phyloP scores from a whole-genome alignment of 1,140 invertebrate genomes.

The Pseudoatta argentina region DNA sequence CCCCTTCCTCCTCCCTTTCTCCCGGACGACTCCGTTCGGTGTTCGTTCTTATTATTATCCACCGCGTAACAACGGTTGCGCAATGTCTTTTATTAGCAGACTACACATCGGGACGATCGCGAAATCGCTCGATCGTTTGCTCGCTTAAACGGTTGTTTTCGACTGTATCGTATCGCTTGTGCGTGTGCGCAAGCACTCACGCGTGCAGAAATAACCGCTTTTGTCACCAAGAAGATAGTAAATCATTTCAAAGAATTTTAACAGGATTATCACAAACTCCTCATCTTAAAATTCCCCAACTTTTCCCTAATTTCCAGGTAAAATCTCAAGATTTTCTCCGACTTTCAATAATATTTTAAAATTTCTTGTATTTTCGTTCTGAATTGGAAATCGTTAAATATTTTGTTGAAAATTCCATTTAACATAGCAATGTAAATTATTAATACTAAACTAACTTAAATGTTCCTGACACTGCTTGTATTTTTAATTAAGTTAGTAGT shows the following conservation, averaged over 20 bases:
- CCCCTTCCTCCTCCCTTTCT: slow-evolving; percentile 4
- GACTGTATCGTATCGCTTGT: slow-evolving; percentile 45
- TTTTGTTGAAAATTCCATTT: too few relatives aligned
- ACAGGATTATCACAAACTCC: neutral
- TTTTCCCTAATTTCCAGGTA: too few relatives aligned
- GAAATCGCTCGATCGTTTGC: slow-evolving; percentile 76
- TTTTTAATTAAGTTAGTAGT: too few relatives aligned
- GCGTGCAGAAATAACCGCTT: slow-evolving; percentile 60
- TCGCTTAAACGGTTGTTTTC: slow-evolving; percentile 70
- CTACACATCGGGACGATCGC: slow-evolving; percentile 66
- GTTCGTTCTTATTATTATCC: slow-evolving; percentile 76
- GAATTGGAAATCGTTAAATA: too few relatives aligned
- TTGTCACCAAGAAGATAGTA: slow-evolving; percentile 39
- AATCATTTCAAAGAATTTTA: neutral
- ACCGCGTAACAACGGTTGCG: slow-evolving; percentile 79
- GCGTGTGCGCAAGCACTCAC: slow-evolving; percentile 21
- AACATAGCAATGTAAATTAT: too few relatives aligned
- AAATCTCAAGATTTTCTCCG: too few relatives aligned
- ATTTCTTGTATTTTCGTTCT: too few relatives aligned
- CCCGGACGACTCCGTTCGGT: slow-evolving; percentile 20
- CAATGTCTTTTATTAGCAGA: slow-evolving; percentile 81
- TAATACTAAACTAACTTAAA: too few relatives aligned
- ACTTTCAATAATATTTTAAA: too few relatives aligned
- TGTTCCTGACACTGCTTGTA: too few relatives aligned
- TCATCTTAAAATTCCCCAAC: too few relatives aligned